Evolutionary conservation across 2,888 invertebrate species (phyloP).

Genomic region (Altica lythri): DNA sequence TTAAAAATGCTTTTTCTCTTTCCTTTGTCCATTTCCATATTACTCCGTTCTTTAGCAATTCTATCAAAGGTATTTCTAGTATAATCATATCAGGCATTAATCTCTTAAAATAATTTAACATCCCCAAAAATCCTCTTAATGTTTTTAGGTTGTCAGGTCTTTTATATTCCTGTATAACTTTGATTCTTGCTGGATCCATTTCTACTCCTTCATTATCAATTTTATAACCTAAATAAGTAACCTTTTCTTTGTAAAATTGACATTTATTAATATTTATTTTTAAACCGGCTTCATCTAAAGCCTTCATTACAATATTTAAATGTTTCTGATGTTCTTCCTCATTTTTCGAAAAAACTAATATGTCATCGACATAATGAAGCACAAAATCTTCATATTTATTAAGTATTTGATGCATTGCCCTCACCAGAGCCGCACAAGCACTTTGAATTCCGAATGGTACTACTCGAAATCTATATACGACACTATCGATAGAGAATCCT

Average conservation of each 20-base stretch:
- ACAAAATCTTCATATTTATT: too few relatives aligned
- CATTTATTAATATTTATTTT: too few relatives aligned
- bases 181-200: conserved; percentile 39
- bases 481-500: conserved; percentile 35
- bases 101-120: conserved; percentile 19
- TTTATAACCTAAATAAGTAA: background rate
- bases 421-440: conserved; percentile 29
- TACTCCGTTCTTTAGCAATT: conserved; percentile 7
- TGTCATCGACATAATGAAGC: too few relatives aligned
- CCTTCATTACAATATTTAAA: too few relatives aligned
- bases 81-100: too few relatives aligned
- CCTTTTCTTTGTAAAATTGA: background rate
- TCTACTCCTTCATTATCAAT: conserved; percentile 33
- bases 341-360: too few relatives aligned
- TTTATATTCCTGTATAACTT: conserved; percentile 38
- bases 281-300: too few relatives aligned
- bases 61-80: too few relatives aligned
- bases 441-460: conserved; percentile 44
- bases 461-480: conserved; percentile 38
- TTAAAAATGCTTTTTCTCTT: too few relatives aligned
- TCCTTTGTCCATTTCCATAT: too few relatives aligned
- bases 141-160: conserved; percentile 39
- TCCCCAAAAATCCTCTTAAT: conserved; percentile 45
- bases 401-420: too few relatives aligned
- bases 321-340: too few relatives aligned